Evolutionary conservation across 2,797 vertebrate genomes (phyloP), one percentile per base, ranked within the genome.

Genomic region (Argentina silus): DNA sequence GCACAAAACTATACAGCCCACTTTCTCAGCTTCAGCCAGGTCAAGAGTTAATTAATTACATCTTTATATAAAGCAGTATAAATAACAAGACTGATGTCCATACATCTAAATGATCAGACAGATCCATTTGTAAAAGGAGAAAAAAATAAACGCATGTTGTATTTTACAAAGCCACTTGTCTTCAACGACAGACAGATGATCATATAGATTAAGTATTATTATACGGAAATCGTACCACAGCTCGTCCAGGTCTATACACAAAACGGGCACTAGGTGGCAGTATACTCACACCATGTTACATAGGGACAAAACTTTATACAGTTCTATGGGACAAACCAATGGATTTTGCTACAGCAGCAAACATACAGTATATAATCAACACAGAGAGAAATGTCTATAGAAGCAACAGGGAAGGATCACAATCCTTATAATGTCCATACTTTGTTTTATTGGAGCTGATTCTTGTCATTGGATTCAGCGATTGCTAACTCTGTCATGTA

Each of bases 51-150:
- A 88, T 89, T 89, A 86, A 87, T 88, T 88, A 88, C 85, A 89
- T 84, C 83, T 88, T 84, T 87, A 86, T 87, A 86, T 84, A 79
- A 78, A 86, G 86, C 77, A 79, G 76, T 86, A 90, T 90, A 90
- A 89, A 91, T 91, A 93, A 89, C 80, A 73, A 74, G 42, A 87
- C 81, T 83, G 88, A 79, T 81, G 77, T 89, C 78, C 80, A 78
- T 84, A 91, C 89, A 88, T 85, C 83, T 88, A 86, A 84, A 81
- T 14, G 79, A 81, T 79, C 80, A 53, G 12, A 66, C 56, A 45
- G 68, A 73, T 69, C 51, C 60, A 70, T 14, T 14, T 69, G 61
- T 45, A 62, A 74, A 85, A 65, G 64, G 71, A 47, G 81, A 82
- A 83, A 81, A 72, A 68, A 48, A 45, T 72, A 74, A 78, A 85